Conservation (phyloP, 1,140 invertebrate species). For the Plodia interpunctella region DNA sequence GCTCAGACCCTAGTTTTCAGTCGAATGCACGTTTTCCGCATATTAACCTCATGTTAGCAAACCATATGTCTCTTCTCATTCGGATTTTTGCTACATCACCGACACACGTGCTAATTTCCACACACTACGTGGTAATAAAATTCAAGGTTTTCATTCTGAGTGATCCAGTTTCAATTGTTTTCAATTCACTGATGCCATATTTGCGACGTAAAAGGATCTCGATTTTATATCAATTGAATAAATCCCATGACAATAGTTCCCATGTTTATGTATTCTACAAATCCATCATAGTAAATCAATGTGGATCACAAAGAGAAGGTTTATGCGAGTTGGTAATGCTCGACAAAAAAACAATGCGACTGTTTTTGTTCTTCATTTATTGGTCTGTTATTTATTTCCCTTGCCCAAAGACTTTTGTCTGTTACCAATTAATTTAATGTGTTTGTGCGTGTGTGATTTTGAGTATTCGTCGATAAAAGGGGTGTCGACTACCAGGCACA, state of each 20-base stretch:
- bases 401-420: no score
- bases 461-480: no score
- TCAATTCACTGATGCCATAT: background rate
- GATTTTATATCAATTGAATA: background rate
- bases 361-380: no score
- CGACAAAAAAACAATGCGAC: no score
- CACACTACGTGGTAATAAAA: slow-evolving; percentile 34
- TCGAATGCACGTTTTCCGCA: slow-evolving; percentile 1
- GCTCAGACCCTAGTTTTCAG: slow-evolving; percentile 5
- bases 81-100: slow-evolving; percentile 23
- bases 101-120: slow-evolving; percentile 41
- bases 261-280: background rate
- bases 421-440: no score
- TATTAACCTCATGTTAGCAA: background rate
- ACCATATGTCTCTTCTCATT: slow-evolving; percentile 28
- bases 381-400: no score
- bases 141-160: slow-evolving; percentile 28
- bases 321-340: background rate
- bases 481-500: no score
- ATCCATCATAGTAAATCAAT: no score
- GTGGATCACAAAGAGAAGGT: background rate
- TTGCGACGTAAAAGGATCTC: background rate
- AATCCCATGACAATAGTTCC: background rate
- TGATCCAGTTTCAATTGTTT: slow-evolving; percentile 2
- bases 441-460: no score